These are phyloP conservation scores for Dryoscopus gambensis DNA, from an alignment of 2,113 vertebrate genomes.

Conservation along the genomic window DNA sequence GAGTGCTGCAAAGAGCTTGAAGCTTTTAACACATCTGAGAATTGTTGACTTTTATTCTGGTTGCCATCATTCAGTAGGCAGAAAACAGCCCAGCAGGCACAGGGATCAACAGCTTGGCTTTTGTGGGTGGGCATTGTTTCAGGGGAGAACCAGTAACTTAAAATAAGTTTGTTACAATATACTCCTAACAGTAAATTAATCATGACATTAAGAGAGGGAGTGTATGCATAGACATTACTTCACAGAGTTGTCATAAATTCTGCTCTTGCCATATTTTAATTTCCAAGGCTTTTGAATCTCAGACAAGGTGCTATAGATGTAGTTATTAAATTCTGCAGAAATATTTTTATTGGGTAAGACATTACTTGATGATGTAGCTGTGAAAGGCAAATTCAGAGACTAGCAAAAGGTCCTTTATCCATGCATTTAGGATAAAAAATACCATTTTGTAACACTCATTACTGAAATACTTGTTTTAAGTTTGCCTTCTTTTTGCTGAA, in stretches of 20 bases:
- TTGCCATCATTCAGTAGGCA: background rate
- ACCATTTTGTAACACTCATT: slow-evolving; percentile 39
- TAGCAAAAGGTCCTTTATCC: slow-evolving; percentile 71
- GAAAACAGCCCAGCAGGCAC: background rate
- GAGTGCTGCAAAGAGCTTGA: background rate
- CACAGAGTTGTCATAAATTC: slow-evolving; percentile 65
- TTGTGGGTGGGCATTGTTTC: slow-evolving; percentile 51
- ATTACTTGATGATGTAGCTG: slow-evolving; percentile 61
- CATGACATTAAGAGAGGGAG: slow-evolving; percentile 65
- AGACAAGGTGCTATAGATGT: slow-evolving; percentile 71
- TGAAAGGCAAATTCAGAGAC: slow-evolving; percentile 69
- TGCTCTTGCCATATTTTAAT: slow-evolving; percentile 65
- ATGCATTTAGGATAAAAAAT: slow-evolving; percentile 64
- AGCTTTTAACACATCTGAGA: slow-evolving; percentile 34
- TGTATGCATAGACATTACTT: slow-evolving; percentile 70
- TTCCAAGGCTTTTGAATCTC: slow-evolving; percentile 66
- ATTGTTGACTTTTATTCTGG: slow-evolving; percentile 4
- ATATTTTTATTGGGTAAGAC: slow-evolving; percentile 76
- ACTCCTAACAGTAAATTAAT: slow-evolving; percentile 75
- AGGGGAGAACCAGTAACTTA: background rate
- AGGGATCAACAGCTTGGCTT: background rate
- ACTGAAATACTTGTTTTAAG: background rate
- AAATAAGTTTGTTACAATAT: slow-evolving; percentile 61
- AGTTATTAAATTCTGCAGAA: slow-evolving; percentile 71
- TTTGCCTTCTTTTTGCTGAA: background rate